Conservation (phyloP, 1,140 invertebrate genomes). For the Aphidius ervi region DNA sequence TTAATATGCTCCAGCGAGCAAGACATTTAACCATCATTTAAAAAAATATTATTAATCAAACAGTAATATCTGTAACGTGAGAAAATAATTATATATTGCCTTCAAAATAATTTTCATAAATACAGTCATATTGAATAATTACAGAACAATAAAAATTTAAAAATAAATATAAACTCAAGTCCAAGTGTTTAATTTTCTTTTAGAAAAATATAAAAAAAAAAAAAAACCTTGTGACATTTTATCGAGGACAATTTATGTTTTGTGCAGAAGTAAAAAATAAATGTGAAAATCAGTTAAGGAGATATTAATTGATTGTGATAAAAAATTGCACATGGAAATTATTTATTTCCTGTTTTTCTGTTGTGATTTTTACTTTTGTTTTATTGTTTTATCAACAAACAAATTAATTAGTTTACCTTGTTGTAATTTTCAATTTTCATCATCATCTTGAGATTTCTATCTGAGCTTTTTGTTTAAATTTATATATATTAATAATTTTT, state of each 20-base stretch:
- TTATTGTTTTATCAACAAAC: background rate
- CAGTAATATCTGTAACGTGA: too few relatives aligned
- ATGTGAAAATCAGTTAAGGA: slow-evolving; percentile 2
- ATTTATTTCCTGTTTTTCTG: slow-evolving; percentile 1
- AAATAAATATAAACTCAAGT: background rate
- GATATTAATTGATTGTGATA: slow-evolving; percentile 5
- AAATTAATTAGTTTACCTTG: background rate
- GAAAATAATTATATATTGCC: too few relatives aligned
- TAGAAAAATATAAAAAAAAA: background rate
- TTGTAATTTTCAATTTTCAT: background rate
- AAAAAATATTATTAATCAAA: too few relatives aligned
- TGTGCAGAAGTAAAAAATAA: background rate
- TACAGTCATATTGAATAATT: background rate
- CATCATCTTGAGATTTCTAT: background rate
- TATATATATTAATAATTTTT: too few relatives aligned
- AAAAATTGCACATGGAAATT: slow-evolving; percentile 5
- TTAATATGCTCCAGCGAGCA: background rate
- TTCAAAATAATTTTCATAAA: too few relatives aligned
- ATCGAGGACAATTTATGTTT: too few relatives aligned
- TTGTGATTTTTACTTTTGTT: background rate
- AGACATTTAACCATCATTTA: background rate
- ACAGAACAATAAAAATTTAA: background rate
- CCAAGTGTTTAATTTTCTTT: background rate
- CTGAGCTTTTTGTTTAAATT: background rate
- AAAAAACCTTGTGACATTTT: background rate